Evolutionary conservation across 2,888 invertebrate species (phyloP).

Genomic region (Sturmia bella): DNA sequence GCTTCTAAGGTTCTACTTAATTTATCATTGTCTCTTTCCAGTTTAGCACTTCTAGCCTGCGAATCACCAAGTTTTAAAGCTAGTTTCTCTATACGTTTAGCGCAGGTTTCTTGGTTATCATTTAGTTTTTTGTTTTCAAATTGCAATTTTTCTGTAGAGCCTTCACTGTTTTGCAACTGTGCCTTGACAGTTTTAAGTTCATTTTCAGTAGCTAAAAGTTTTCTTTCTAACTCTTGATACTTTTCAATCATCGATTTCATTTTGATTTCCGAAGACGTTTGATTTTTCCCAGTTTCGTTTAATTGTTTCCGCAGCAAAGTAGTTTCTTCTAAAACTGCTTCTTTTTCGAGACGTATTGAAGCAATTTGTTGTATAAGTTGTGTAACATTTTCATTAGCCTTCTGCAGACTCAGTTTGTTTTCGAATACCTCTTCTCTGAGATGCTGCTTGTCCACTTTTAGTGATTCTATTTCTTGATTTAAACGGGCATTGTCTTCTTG

Average conservation of each 20-base stretch:
- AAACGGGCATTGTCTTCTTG: constrained; percentile 58
- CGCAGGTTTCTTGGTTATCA: constrained; percentile 66
- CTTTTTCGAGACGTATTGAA: constrained; percentile 72
- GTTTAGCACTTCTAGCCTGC: constrained; percentile 72
- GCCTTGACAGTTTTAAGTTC: constrained; percentile 70
- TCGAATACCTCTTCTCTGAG: constrained; percentile 60
- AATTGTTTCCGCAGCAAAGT: constrained; percentile 63
- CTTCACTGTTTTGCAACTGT: constrained; percentile 64
- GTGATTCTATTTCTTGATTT: constrained; percentile 56
- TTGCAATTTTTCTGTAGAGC: constrained; percentile 60
- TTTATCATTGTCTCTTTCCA: constrained; percentile 73
- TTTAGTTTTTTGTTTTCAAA: constrained; percentile 71
- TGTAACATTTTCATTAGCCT: constrained; percentile 73
- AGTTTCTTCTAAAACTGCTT: constrained; percentile 70
- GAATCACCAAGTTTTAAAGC: constrained; percentile 74
- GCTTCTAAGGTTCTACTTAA: constrained; percentile 66
- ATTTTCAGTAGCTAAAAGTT: constrained; percentile 69
- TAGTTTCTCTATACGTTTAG: constrained; percentile 74
- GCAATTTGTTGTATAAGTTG: constrained; percentile 73
- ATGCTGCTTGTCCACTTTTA: constrained; percentile 65
- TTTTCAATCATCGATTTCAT: constrained; percentile 69
- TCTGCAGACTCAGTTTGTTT: constrained; percentile 66
- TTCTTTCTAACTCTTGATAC: constrained; percentile 69
- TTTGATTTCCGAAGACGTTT: constrained; percentile 65
- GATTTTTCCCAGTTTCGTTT: constrained; percentile 64